These are phyloP conservation scores for Aphis gossypii DNA, from an alignment of 1,140 invertebrate species.

Conservation along the genomic window DNA sequence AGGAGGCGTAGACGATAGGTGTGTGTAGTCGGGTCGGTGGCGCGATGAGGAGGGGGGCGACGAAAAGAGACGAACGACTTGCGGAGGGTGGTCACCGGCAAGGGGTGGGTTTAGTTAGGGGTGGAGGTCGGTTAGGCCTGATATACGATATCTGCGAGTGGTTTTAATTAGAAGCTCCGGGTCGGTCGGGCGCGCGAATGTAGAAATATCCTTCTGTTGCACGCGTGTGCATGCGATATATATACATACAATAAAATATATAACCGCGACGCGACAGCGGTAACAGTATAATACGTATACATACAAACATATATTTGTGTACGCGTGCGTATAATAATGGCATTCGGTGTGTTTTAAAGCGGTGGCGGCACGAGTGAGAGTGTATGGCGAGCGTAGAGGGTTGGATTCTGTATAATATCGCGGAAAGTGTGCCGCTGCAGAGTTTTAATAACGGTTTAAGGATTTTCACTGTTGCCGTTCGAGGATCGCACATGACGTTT, in stretches of 20 bases:
- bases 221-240: not conserved
- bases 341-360: not conserved
- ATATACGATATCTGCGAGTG: constrained; percentile 49
- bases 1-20: not conserved
- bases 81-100: not conserved
- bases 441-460: not conserved
- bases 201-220: not conserved
- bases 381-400: not conserved
- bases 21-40: not conserved
- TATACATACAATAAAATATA: not conserved
- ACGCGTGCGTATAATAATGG: not conserved
- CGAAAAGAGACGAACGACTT: not conserved
- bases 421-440: not conserved
- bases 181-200: not conserved
- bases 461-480: not conserved
- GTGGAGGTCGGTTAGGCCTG: not conserved
- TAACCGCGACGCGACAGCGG: not conserved
- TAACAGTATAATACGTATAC: not conserved
- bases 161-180: constrained; percentile 55
- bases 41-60: not conserved
- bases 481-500: not conserved
- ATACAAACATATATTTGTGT: not conserved
- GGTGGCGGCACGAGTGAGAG: not conserved
- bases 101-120: not conserved
- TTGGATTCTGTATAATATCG: not conserved